Conservation (phyloP, 2,113 vertebrate species). For the Terrapene triunguis region DNA sequence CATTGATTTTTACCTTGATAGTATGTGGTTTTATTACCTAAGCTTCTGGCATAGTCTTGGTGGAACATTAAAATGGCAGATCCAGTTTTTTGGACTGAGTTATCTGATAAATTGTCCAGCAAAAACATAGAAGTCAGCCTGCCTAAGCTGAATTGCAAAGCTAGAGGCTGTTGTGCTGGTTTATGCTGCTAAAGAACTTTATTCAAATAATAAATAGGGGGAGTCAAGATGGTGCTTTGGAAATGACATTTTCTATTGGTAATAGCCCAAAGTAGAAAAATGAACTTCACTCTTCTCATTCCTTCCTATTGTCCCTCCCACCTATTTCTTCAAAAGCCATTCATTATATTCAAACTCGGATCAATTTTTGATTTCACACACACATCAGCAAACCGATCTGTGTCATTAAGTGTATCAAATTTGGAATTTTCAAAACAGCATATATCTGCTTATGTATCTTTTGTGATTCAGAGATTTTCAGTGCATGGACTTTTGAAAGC, state of each 20-base stretch:
- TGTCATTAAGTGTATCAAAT: background rate
- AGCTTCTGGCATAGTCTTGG: slow-evolving; percentile 41
- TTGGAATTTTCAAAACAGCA: background rate
- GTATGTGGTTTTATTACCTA: slow-evolving; percentile 53
- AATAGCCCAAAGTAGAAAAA: slow-evolving; percentile 35
- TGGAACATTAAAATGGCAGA: slow-evolving; percentile 21
- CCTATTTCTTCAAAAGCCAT: background rate
- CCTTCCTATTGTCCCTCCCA: background rate
- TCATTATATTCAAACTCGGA: background rate
- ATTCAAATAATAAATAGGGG: slow-evolving; percentile 12
- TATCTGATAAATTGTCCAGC: slow-evolving; percentile 32
- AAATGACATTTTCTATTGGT: slow-evolving; percentile 66
- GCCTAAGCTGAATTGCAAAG: slow-evolving; percentile 56
- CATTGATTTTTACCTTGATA: background rate
- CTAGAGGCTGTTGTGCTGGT: slow-evolving; percentile 36
- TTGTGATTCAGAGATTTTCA: slow-evolving; percentile 26
- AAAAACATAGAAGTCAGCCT: slow-evolving; percentile 40
- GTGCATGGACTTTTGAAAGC: slow-evolving; percentile 44
- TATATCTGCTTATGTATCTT: slow-evolving; percentile 4
- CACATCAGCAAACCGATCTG: slow-evolving; percentile 27
- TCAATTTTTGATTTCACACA: slow-evolving; percentile 56
- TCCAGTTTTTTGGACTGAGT: slow-evolving; percentile 15
- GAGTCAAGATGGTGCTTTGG: slow-evolving; percentile 14
- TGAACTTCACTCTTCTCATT: background rate
- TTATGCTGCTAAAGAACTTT: too few species aligned